phyloP scores from a whole-genome alignment of 2,797 vertebrate species.

The Vireo griseus region DNA sequence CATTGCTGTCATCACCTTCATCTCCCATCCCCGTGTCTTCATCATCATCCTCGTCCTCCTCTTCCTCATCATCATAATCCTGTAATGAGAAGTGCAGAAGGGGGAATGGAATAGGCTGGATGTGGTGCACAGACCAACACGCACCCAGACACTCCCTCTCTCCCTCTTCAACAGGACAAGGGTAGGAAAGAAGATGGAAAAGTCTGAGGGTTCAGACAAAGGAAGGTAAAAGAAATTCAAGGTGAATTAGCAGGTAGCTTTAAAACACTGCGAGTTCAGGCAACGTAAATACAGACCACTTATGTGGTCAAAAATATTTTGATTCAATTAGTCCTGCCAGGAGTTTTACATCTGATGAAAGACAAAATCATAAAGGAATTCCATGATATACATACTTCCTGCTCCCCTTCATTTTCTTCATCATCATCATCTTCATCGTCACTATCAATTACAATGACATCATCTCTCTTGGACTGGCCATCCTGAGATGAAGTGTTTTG shows the following conservation, averaged over 20 bases:
- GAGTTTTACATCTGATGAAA: neutral
- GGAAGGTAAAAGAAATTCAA: neutral
- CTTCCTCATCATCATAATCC: slow-evolving; percentile 90
- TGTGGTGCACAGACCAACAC: neutral
- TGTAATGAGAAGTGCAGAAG: slow-evolving; percentile 19
- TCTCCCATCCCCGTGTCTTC: slow-evolving; percentile 91
- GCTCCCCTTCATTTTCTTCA: slow-evolving; percentile 88
- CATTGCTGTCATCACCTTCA: slow-evolving; percentile 93
- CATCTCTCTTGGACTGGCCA: slow-evolving; percentile 79
- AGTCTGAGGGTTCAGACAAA: neutral
- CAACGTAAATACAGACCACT: neutral
- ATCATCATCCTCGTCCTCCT: slow-evolving; percentile 89
- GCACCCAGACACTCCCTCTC: neutral
- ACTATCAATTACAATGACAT: slow-evolving; percentile 93
- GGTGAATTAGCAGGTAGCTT: neutral
- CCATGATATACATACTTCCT: slow-evolving; percentile 78
- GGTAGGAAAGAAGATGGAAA: neutral
- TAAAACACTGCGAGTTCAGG: neutral
- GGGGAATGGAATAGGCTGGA: neutral
- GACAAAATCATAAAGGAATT: neutral
- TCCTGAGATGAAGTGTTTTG: slow-evolving; percentile 81
- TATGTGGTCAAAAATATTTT: neutral
- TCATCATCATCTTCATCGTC: slow-evolving; percentile 93
- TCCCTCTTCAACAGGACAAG: neutral
- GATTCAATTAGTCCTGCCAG: neutral